These are phyloP conservation scores for Cyprinodon diabolis DNA, from an alignment of 2,797 vertebrate species.

Conservation along the genomic window DNA sequence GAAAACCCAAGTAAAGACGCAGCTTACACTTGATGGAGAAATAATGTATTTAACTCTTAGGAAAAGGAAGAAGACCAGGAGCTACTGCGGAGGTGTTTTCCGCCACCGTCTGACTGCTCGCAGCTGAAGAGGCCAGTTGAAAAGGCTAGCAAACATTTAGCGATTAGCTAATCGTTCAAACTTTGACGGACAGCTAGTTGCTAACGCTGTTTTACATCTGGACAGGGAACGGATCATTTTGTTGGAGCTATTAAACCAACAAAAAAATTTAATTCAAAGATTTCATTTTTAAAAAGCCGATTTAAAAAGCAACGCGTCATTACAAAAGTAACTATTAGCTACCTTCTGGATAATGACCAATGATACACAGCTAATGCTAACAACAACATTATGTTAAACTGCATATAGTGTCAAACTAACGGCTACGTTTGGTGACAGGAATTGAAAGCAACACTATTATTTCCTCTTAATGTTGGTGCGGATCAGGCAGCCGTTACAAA, in stretches of 20 bases:
- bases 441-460: not conserved
- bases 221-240: constrained; percentile 13
- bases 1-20: constrained; percentile 22
- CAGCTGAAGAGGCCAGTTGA: constrained; percentile 35
- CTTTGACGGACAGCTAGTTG: constrained; percentile 66
- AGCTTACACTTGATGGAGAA: constrained; percentile 15
- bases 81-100: not conserved
- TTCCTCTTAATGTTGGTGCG: not conserved
- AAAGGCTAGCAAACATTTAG: constrained; percentile 55
- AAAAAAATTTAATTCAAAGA: too few relatives aligned
- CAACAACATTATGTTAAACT: constrained; percentile 41
- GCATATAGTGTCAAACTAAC: not conserved
- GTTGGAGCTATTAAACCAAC: not conserved
- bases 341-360: constrained; percentile 36
- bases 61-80: constrained; percentile 32
- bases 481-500: not conserved
- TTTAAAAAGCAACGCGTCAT: constrained; percentile 17
- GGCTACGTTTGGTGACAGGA: not conserved
- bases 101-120: constrained; percentile 26
- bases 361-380: constrained; percentile 58
- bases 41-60: constrained; percentile 6
- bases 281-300: not conserved
- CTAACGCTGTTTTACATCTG: constrained; percentile 24
- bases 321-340: constrained; percentile 25
- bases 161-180: constrained; percentile 65